Conservation (phyloP, 37 sponge, comb jelly and placozoan genomes). For the Agelas oroides region DNA sequence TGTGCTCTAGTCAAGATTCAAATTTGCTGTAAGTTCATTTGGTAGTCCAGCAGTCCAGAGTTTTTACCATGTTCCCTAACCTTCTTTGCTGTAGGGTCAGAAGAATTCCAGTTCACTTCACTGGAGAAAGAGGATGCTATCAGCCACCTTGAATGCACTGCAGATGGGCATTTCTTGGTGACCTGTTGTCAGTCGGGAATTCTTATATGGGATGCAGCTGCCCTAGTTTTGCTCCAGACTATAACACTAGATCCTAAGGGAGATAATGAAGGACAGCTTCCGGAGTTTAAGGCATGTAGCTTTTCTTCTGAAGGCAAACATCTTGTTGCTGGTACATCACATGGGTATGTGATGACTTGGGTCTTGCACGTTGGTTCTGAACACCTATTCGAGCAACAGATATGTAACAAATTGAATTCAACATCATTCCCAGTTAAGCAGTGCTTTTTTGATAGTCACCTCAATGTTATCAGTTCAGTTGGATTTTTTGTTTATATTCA, state of each 20-base stretch:
- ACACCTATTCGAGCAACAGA: not conserved
- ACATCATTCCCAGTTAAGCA: not conserved
- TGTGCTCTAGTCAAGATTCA: too few species aligned
- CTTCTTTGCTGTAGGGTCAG: too few species aligned
- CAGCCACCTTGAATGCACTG: not conserved
- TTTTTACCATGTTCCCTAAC: too few species aligned
- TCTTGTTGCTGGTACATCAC: slow-evolving; percentile 18
- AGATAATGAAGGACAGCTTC: too few species aligned
- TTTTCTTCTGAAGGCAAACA: slow-evolving; percentile 9
- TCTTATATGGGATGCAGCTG: slow-evolving; percentile 38
- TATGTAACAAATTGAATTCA: not conserved
- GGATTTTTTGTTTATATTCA: not conserved
- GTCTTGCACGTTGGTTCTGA: too few species aligned
- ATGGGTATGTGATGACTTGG: slow-evolving; percentile 9
- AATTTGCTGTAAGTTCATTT: too few species aligned
- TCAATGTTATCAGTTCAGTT: slow-evolving; percentile 7
- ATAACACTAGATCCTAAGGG: not conserved
- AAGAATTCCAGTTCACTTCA: too few species aligned
- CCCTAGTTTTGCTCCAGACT: not conserved
- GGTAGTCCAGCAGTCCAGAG: too few species aligned
- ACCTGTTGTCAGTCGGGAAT: not conserved
- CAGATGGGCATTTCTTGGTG: slow-evolving; percentile 26
- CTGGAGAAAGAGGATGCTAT: slow-evolving; percentile 3
- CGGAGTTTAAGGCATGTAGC: not conserved
- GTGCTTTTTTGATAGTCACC: not conserved